Percentiles rank a stretch among this genome's conserved stretches.
phyloP scores from a whole-genome alignment of 2,113 vertebrate species.

The Papio anubis region DNA sequence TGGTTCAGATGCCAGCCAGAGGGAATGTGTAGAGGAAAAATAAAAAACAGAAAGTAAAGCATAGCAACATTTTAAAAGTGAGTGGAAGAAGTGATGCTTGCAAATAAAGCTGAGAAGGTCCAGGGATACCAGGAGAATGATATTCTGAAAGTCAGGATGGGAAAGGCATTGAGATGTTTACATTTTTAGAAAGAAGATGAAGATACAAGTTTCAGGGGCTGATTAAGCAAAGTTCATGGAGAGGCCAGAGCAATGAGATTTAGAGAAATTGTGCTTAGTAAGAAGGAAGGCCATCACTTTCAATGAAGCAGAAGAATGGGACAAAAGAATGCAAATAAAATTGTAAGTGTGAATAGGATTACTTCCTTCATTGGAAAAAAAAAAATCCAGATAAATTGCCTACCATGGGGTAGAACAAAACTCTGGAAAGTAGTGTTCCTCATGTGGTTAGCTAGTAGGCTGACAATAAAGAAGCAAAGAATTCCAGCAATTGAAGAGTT shows the following conservation, averaged over 20 bases:
- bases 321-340: background rate
- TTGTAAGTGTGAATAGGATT: background rate
- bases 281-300: background rate
- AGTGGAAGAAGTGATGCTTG: background rate
- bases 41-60: background rate
- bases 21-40: background rate
- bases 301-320: background rate
- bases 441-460: background rate
- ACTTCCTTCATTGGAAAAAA: background rate
- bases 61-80: background rate
- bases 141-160: background rate
- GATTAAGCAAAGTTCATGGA: background rate
- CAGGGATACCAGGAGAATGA: background rate
- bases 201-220: background rate
- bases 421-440: slow-evolving; percentile 8
- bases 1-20: background rate
- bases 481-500: slow-evolving; percentile 20
- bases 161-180: background rate
- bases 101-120: background rate
- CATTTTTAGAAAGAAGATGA: background rate
- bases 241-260: background rate
- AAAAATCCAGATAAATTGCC: background rate
- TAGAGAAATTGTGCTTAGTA: background rate
- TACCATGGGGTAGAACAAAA: background rate
- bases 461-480: slow-evolving; percentile 47